Conservation (phyloP, 92 coral and sea anemone genomes). For the Siderastrea radians region DNA sequence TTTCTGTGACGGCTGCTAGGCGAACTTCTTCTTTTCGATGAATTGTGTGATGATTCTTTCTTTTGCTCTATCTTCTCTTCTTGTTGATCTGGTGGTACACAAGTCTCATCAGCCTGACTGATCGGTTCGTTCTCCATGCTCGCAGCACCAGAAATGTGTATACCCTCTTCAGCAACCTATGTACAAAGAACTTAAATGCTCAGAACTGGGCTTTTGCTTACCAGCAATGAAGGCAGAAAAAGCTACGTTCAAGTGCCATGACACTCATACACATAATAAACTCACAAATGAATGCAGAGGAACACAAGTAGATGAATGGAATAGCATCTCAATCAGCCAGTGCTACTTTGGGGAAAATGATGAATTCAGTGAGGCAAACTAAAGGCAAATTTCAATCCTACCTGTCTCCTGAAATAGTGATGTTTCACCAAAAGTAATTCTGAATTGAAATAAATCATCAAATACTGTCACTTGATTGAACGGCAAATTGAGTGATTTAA, state of each 20-base stretch:
- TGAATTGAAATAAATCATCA: constrained; percentile 57
- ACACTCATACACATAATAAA: neutral
- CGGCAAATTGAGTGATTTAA: neutral
- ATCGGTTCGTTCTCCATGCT: constrained; percentile 24
- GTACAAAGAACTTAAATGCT: neutral
- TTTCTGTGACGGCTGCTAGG: constrained; percentile 28
- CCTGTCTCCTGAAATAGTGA: constrained; percentile 48
- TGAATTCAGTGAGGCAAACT: neutral
- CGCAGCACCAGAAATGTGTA: neutral
- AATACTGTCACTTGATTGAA: constrained; percentile 38
- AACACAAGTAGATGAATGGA: neutral
- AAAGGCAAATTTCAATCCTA: constrained; percentile 27
- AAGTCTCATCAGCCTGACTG: neutral
- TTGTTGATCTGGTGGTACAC: neutral
- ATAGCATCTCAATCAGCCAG: neutral
- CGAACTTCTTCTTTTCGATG: constrained; percentile 15
- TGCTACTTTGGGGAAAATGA: neutral
- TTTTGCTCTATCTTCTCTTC: neutral
- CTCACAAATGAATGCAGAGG: neutral
- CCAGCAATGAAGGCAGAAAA: neutral
- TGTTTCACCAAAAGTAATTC: constrained; percentile 57
- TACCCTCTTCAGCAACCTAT: neutral
- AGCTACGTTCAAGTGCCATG: neutral
- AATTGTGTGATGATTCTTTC: constrained; percentile 2
- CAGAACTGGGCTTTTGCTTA: neutral